A percentile compares a stretch with the other conserved stretches of the same genome.
These are phyloP conservation scores for Plutella xylostella DNA, from an alignment of 2,888 invertebrate genomes.

Conservation along the genomic window DNA sequence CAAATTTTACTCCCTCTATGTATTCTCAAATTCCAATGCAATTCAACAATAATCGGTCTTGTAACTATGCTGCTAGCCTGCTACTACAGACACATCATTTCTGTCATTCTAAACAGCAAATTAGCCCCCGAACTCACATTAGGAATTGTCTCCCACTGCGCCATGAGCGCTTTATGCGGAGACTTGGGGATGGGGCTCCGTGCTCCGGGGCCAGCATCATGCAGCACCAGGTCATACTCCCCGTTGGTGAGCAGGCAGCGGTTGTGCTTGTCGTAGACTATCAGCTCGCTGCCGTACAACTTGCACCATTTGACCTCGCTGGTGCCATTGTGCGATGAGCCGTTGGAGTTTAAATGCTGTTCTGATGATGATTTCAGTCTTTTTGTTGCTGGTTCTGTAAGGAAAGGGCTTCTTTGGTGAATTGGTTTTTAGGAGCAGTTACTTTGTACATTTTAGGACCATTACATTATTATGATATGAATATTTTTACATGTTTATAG, in stretches of 20 bases:
- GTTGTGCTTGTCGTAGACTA: conserved; percentile 91
- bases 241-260: conserved; percentile 89
- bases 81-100: too few species aligned
- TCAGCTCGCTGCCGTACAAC: conserved; percentile 82
- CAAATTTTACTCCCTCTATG: too few species aligned
- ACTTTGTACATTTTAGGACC: too few species aligned
- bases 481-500: too few species aligned
- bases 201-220: conserved; percentile 81
- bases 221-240: conserved; percentile 89
- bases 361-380: conserved; percentile 73
- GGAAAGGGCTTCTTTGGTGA: conserved; percentile 3
- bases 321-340: too few species aligned
- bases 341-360: conserved; percentile 33
- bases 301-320: conserved; percentile 63
- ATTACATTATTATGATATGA: too few species aligned
- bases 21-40: too few species aligned
- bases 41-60: too few species aligned
- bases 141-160: conserved; percentile 72
- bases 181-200: conserved; percentile 47
- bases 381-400: conserved; percentile 76
- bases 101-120: too few species aligned
- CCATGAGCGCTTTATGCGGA: conserved; percentile 62
- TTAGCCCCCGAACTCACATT: conserved; percentile 67
- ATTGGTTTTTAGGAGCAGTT: too few species aligned
- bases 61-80: too few species aligned